Evolutionary conservation across 2,113 vertebrate species (phyloP).

Genomic region (Cynoglossus semilaevis): DNA sequence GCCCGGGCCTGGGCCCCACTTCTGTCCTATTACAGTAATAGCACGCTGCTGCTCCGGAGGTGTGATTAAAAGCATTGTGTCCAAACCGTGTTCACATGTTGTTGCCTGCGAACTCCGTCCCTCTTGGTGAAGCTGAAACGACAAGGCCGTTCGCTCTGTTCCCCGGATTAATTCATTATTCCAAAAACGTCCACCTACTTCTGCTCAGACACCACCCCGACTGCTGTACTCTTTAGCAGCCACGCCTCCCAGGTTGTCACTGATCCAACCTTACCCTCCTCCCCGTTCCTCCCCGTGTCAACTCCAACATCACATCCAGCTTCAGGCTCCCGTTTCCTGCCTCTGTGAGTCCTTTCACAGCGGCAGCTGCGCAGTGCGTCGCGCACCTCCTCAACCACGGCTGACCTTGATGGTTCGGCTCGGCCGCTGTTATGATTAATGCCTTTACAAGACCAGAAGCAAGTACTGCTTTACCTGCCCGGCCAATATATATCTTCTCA

Average conservation of each 20-base stretch:
- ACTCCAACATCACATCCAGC: constrained; percentile 42
- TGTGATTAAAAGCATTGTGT: constrained; percentile 55
- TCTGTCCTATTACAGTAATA: constrained; percentile 59
- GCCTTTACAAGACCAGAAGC: constrained; percentile 72
- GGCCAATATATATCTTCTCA: constrained; percentile 65
- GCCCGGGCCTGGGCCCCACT: constrained; percentile 29
- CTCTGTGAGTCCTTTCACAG: constrained; percentile 35
- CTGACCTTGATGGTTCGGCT: constrained; percentile 70
- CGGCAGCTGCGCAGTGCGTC: constrained; percentile 58
- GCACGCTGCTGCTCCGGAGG: constrained; percentile 52
- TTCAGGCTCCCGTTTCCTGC: constrained; percentile 37
- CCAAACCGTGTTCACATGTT: constrained; percentile 28
- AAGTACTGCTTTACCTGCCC: constrained; percentile 55
- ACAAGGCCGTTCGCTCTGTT: no score
- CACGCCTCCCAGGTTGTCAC: constrained; percentile 39
- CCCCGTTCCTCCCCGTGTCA: constrained; percentile 31
- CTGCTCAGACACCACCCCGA: constrained; percentile 54
- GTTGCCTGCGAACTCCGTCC: constrained; percentile 36
- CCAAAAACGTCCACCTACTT: constrained; percentile 64
- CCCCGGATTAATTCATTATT: constrained; percentile 64
- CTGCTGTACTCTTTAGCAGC: constrained; percentile 43
- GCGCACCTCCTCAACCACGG: constrained; percentile 62
- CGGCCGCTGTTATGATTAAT: constrained; percentile 74
- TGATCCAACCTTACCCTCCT: constrained; percentile 45
- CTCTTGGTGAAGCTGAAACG: constrained; percentile 39